Evolutionary conservation across 2,797 vertebrate species (phyloP).

Genomic region (Phrynocephalus guinanensis): DNA sequence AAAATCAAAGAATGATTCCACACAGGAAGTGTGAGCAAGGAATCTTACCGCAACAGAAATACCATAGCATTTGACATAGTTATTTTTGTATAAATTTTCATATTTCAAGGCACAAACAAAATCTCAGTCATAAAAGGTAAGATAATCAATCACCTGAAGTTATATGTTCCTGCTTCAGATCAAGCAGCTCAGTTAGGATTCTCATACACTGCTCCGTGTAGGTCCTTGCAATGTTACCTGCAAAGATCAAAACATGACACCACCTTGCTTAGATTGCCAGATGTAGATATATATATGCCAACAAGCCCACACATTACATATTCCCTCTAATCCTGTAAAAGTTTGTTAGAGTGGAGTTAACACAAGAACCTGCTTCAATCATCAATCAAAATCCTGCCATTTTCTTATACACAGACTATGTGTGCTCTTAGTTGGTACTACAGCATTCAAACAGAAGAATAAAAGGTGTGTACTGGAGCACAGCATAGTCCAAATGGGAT

Average conservation of each 20-base stretch:
- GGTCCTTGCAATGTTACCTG: constrained; percentile 90
- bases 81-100: not conserved
- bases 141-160: constrained; percentile 88
- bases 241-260: constrained; percentile 28
- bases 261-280: not conserved
- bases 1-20: not conserved
- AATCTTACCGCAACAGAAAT: not conserved
- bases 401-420: not conserved
- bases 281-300: not conserved
- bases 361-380: not conserved
- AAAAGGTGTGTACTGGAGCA: not conserved
- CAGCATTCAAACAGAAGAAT: not conserved
- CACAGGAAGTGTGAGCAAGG: not conserved
- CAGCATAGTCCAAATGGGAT: not conserved
- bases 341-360: not conserved
- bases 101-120: not conserved
- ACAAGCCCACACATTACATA: constrained; percentile 13
- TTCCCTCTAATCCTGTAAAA: not conserved
- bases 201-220: constrained; percentile 90
- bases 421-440: not conserved
- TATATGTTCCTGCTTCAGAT: constrained; percentile 92
- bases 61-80: not conserved
- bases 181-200: constrained; percentile 90
- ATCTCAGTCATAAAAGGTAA: not conserved
- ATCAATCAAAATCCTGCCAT: not conserved